Evolutionary conservation across 2,888 invertebrate genomes (phyloP), one percentile per base, ranked within the genome.

Genomic region (Pyrrhosoma nymphula): DNA sequence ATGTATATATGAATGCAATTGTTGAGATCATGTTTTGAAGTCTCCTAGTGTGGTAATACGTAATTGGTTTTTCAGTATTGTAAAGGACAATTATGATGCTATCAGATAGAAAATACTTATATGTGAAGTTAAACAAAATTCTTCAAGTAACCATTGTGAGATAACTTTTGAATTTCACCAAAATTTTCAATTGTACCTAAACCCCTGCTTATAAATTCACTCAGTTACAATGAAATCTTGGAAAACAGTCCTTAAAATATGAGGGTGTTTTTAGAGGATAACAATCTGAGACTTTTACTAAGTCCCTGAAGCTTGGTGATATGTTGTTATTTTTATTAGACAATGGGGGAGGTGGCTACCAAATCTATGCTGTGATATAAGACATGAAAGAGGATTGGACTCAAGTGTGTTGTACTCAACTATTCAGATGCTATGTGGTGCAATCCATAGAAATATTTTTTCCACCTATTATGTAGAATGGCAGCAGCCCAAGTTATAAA

Each of bases 331-430:
- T 75, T 93, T 93, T 93, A 69, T 75, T 69, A 69, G 93, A 93
- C 69, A 93, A 60, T 69, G 63, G 93, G 63, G 91, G 93, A 93
- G 69, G 93, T 93, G 93, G 93, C 93, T 93, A 93, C 93, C 93
- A 93, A 93, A 93, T 93, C 93, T 93, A 93, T 93, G 93, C 93
- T 93, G 93, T 93, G 93, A 93, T 93, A 93, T 93, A 93, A 69
- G 93, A 93, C 35, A 55, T 93, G 69, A 93, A 89, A 93, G 93
- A 93, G 93, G 93, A 63, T 93, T 93, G 93, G 69, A 93, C 93
- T 93, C 47, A 91, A 60, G 47, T 93, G 93, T 93, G 69, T 93
- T 69, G n/a, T 75, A 93, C 93, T 93, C 93, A 75, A 93, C 93
- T 69, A 75, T 93, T 63, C 93, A 93, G 75, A 93, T 93, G 93